phyloP scores from a whole-genome alignment of 2,113 vertebrate species.

The Cacatua alba region DNA sequence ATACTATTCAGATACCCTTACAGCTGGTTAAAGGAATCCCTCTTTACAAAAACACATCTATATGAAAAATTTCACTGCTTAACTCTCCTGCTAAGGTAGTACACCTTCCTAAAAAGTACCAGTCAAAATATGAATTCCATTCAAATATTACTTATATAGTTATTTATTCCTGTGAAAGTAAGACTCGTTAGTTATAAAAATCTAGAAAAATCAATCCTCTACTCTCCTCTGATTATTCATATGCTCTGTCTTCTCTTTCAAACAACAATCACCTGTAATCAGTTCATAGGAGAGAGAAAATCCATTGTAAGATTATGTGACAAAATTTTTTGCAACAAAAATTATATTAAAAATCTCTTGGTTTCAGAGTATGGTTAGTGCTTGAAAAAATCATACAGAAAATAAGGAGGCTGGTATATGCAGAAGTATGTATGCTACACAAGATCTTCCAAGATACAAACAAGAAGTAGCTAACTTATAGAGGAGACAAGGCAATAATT shows the following conservation, averaged over 20 bases:
- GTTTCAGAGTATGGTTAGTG: background rate
- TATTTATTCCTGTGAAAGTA: background rate
- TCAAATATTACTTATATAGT: background rate
- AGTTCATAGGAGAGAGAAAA: background rate
- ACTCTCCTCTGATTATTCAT: background rate
- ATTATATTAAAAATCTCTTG: background rate
- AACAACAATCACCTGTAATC: background rate
- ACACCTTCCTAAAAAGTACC: background rate
- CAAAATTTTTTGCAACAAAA: background rate
- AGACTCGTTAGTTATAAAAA: background rate
- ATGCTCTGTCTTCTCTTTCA: background rate
- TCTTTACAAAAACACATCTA: rapidly evolving
- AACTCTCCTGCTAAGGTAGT: background rate
- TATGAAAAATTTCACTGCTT: background rate
- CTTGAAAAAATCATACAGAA: background rate
- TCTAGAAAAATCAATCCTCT: background rate
- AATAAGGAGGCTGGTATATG: background rate
- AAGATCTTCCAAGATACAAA: background rate
- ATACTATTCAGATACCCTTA: background rate
- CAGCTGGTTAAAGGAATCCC: background rate
- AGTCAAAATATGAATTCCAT: background rate
- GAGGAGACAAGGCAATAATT: background rate
- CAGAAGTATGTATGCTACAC: background rate
- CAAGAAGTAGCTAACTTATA: background rate
- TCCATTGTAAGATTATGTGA: background rate